Conservation (phyloP, 2,888 invertebrate species). For the Aplocera efformata region DNA sequence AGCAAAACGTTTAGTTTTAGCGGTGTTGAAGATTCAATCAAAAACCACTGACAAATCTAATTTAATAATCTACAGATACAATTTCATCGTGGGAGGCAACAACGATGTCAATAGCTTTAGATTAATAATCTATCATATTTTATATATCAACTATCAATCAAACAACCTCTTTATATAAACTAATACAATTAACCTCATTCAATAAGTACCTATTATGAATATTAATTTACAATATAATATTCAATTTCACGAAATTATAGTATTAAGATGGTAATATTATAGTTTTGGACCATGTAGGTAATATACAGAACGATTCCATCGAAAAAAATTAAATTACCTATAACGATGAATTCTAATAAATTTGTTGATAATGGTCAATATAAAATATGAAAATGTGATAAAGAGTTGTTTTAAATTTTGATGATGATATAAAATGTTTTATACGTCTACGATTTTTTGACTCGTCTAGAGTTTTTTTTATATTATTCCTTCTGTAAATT, state of each 20-base stretch:
- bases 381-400: background rate
- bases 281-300: conserved; percentile 1
- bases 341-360: background rate
- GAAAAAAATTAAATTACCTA: conserved; percentile 1
- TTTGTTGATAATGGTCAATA: background rate
- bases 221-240: conserved; percentile 2
- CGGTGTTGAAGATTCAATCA: too few relatives aligned
- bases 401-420: too few relatives aligned
- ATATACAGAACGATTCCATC: conserved; percentile 1
- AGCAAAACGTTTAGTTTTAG: too few relatives aligned
- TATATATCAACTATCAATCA: background rate
- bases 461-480: too few relatives aligned
- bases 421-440: too few relatives aligned
- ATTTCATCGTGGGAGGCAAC: too few relatives aligned
- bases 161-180: background rate
- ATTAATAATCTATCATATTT: too few relatives aligned
- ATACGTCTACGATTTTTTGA: too few relatives aligned
- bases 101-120: too few relatives aligned
- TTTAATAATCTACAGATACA: too few relatives aligned
- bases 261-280: conserved; percentile 34
- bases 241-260: conserved; percentile 28
- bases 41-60: too few relatives aligned
- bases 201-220: conserved; percentile 1
- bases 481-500: too few relatives aligned
- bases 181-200: conserved; percentile 4